Evolutionary conservation across 2,797 vertebrate species (phyloP).

Genomic region (Peromyscus nudipes): DNA sequence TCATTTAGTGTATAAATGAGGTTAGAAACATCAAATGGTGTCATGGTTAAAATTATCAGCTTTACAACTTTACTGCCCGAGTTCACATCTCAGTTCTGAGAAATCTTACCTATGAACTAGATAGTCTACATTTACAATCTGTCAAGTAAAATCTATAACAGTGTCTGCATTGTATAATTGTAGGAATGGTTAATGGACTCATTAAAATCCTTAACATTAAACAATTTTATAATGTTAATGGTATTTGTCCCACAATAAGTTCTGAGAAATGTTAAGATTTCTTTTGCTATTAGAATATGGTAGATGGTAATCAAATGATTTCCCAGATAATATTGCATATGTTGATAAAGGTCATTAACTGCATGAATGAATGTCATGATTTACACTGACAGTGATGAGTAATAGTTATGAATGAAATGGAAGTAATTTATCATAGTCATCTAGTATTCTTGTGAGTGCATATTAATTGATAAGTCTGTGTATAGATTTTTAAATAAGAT

Average conservation of each 20-base stretch:
- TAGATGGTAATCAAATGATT: neutral
- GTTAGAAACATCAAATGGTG: neutral
- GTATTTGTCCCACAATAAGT: neutral
- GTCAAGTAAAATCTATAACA: conserved; percentile 17
- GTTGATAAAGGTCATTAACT: neutral
- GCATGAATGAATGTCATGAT: neutral
- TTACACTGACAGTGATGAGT: neutral
- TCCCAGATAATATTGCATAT: neutral
- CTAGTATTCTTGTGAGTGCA: neutral
- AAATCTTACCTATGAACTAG: neutral
- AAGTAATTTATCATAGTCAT: neutral
- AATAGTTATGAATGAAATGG: neutral
- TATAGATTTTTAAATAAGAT: neutral
- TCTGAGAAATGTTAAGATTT: neutral
- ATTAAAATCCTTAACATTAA: neutral
- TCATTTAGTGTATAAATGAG: neutral
- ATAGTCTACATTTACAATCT: neutral
- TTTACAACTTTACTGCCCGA: neutral
- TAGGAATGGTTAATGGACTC: conserved; percentile 16
- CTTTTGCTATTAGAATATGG: neutral
- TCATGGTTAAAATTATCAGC: neutral
- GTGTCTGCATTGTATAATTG: neutral
- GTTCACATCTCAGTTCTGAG: neutral
- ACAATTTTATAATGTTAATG: neutral
- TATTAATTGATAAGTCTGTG: neutral